phyloP scores from a whole-genome alignment of 2,113 vertebrate genomes.

The Scomber scombrus region DNA sequence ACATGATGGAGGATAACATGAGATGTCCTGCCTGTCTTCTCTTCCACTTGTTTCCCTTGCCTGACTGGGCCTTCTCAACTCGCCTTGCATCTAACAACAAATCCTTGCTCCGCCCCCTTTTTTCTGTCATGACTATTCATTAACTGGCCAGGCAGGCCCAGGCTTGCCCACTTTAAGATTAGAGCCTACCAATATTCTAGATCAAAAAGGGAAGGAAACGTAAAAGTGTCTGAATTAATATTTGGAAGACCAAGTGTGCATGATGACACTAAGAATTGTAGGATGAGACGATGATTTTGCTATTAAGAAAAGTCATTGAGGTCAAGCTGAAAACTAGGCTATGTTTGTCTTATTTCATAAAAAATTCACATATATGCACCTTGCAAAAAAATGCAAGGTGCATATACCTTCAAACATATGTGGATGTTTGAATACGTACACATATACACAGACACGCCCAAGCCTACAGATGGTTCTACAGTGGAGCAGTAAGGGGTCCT shows the following conservation, averaged over 20 bases:
- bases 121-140: slow-evolving; percentile 94
- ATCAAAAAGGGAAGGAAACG: slow-evolving; percentile 53
- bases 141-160: slow-evolving; percentile 88
- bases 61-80: slow-evolving; percentile 88
- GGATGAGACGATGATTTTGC: background rate
- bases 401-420: slow-evolving; percentile 32
- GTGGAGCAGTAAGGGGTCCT: slow-evolving; percentile 56
- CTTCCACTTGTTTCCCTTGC: slow-evolving; percentile 78
- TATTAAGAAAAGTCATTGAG: background rate
- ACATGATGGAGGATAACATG: slow-evolving; percentile 66
- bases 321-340: background rate
- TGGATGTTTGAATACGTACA: slow-evolving; percentile 12
- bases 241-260: slow-evolving; percentile 3
- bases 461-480: slow-evolving; percentile 66
- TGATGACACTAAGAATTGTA: background rate
- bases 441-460: slow-evolving; percentile 21
- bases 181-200: slow-evolving; percentile 86
- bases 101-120: slow-evolving; percentile 85
- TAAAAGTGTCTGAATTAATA: slow-evolving; percentile 2
- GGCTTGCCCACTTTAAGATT: slow-evolving; percentile 90
- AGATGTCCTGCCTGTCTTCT: slow-evolving; percentile 61
- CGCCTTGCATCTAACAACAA: slow-evolving; percentile 93
- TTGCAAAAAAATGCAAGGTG: slow-evolving; percentile 17
- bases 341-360: background rate
- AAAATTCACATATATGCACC: background rate